Percentiles rank a stretch among this genome's conserved stretches.
Evolutionary conservation across 2,113 vertebrate genomes (phyloP).

Genomic region (Donacobius atricapilla): DNA sequence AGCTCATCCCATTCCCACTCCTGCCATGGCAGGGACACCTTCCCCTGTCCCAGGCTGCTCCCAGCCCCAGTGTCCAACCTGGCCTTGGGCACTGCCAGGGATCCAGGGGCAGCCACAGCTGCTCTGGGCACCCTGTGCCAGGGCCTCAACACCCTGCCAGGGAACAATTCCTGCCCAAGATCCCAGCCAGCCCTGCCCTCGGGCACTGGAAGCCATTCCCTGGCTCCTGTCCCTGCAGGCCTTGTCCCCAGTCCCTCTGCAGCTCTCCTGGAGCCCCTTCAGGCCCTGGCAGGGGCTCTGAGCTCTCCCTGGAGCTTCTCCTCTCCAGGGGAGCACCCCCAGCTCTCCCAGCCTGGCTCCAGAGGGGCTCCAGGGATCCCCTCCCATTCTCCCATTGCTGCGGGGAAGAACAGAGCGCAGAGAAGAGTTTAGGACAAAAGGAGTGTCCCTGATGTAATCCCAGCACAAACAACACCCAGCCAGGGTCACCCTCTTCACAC

Average conservation of each 20-base stretch:
- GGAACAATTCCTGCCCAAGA: background rate
- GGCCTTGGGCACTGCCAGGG: background rate
- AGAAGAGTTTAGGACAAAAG: background rate
- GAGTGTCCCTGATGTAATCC: background rate
- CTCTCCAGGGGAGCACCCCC: background rate
- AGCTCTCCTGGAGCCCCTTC: background rate
- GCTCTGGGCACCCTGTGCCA: background rate
- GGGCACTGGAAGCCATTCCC: background rate
- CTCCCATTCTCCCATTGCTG: background rate
- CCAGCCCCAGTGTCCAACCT: background rate
- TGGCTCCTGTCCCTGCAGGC: fast-evolving
- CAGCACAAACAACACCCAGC: background rate
- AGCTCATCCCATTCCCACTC: background rate
- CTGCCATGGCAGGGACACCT: background rate
- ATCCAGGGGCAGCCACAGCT: background rate
- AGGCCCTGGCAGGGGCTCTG: background rate
- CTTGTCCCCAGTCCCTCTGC: background rate
- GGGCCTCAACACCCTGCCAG: background rate
- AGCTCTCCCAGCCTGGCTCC: background rate
- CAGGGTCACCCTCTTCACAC: background rate
- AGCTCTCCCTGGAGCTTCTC: background rate
- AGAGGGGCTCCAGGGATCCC: background rate
- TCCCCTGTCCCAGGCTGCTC: background rate
- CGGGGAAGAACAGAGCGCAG: background rate
- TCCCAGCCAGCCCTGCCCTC: background rate